Base-by-base conservation (phyloP, 2,888 invertebrate genomes). In the Electrophaes corylata region DNA sequence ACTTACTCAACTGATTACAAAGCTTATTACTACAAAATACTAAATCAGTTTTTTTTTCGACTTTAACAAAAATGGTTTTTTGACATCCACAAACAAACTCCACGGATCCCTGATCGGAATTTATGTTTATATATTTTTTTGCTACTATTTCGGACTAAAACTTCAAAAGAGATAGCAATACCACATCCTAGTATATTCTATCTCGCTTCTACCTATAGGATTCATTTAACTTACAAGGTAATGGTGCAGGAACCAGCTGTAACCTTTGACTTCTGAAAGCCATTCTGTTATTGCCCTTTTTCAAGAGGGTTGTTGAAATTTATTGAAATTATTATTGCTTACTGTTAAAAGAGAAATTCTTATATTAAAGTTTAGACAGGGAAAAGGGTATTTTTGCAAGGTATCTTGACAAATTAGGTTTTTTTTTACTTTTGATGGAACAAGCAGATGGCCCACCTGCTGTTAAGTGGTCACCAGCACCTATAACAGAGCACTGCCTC, bases 271-370 rank as follows among this genome's bases (percentile, higher is more conserved):
- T 57, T 35, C 29, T 48, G 12, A 45, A 35, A 41, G 49, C 50
- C 45, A 48, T 45, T 45, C 18, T 16, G 58, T 65, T 65, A 62
- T 62, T 53, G 58, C 58, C 50, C 51, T 56, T 54, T 60, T 50
- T 16, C 49, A 46, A 14, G 54, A 52, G 58, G 48, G 49, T 46
- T 59, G 52, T 55, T 57, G 31, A 55, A 56, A 66, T 62, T 64
- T 62, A 66, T 57, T 61, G 52, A 58, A 60, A 61, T 64, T 44
- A 48, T 53, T 49, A 57, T 47, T 43, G 54, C 50, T 31, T 35
- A 14, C 19, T 16, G 48, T 29, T 46, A 35, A 50, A 50, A 39
- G 23, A 33, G 40, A 35, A 48, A 45, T 31, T 52, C 44, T 54
- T 48, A 11, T 40, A 41, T 11, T 16, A 29, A 23, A 16, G 10